Base-by-base conservation (phyloP, 2,797 vertebrate species). In the Epinephelus coioides region DNA sequence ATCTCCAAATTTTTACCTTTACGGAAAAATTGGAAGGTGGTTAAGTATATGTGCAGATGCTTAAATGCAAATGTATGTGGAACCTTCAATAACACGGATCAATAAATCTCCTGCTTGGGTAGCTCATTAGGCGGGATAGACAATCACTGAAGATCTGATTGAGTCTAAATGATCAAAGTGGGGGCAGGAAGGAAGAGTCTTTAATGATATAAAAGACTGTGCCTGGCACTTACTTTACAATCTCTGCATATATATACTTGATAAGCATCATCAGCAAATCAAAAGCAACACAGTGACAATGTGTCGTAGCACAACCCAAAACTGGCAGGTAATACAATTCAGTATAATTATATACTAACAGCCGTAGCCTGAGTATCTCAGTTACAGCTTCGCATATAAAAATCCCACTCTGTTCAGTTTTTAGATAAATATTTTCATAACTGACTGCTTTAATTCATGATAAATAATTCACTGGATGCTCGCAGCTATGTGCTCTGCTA, bases 401-500 rank as follows among this genome's bases (percentile, higher is more conserved):
- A 73, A 69, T 40, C 18, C 12, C 30, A 38, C 64, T 73, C n/a
- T 76, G 50, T 71, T 82, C 44, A 74, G 70, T 70, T 88, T 86
- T 78, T 64, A 82, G 57, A 89, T 84, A 87, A 89, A 92, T 88
- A 91, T 90, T 91, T 79, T 87, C 68, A 78, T 85, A 81, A 89
- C 69, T 65, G 72, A 73, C 61, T 86, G 54, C 69, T 89, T 90
- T 88, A 93, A 93, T 92, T 81, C 66, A 60, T 70, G 68, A 94
- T 95, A 67, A 95, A 95, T 95, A 88, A 95, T 95, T 95, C 87
- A 94, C 67, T 60, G 14, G 34, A 69, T 85, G 89, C 94, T 94
- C 64, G 84, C 85, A 94, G 95, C 94, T 94, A 88, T 93, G 88
- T 94, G 90, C 84, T 93, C 78, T 78, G 50, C 69, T 62, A 83